phyloP scores from a whole-genome alignment of 2,113 vertebrate genomes.

The Mirza zaza region DNA sequence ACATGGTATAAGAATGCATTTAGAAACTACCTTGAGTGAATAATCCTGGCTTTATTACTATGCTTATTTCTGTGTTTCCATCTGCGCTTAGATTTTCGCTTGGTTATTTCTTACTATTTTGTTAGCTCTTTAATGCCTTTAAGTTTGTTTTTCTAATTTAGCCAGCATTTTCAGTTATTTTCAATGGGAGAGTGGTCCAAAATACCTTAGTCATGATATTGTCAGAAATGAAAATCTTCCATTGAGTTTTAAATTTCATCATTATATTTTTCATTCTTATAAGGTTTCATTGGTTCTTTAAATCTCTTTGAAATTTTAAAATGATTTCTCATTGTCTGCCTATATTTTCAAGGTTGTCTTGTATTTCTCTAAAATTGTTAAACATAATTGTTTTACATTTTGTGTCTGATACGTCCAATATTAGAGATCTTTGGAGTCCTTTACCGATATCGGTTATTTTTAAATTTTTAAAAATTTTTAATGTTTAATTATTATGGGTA shows the following conservation, averaged over 20 bases:
- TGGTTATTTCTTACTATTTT: neutral
- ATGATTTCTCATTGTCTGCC: neutral
- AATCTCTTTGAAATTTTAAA: slow-evolving; percentile 20
- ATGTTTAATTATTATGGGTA: no score
- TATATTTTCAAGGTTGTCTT: neutral
- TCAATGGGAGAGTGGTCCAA: neutral
- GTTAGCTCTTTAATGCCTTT: neutral
- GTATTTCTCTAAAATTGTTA: neutral
- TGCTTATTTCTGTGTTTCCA: neutral
- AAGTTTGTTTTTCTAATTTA: neutral
- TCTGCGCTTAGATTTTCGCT: neutral
- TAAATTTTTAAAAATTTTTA: no score
- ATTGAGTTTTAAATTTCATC: neutral
- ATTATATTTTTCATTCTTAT: slow-evolving; percentile 7
- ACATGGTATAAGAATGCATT: neutral
- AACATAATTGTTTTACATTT: neutral
- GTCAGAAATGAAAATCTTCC: neutral
- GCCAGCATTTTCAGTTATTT: neutral
- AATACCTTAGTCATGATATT: neutral
- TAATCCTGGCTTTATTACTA: neutral
- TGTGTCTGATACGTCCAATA: neutral
- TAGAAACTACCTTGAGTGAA: neutral
- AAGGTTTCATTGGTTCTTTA: slow-evolving; percentile 10
- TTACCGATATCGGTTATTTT: neutral
- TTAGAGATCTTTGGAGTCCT: neutral